phyloP scores from a whole-genome alignment of 2,797 vertebrate genomes.

The Halcyon chelicuti region DNA sequence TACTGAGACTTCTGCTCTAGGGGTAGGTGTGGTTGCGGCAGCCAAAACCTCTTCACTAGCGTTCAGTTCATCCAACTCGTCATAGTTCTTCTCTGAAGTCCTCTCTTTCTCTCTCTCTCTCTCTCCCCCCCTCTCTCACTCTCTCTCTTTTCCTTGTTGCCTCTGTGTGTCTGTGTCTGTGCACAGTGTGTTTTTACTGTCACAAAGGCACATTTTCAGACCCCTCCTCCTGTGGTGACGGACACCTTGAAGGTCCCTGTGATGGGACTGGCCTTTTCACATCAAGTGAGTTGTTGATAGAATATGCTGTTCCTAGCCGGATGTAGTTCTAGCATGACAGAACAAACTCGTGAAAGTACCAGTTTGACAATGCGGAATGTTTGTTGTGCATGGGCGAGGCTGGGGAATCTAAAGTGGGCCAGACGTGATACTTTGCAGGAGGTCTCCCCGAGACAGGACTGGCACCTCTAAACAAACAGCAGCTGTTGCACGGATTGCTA shows the following conservation, averaged over 20 bases:
- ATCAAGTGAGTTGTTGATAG: conserved; percentile 87
- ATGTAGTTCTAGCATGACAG: not conserved
- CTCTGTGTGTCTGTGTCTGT: conserved; percentile 74
- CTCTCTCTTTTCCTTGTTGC: conserved; percentile 70
- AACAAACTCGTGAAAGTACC: not conserved
- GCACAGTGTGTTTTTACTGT: conserved; percentile 95
- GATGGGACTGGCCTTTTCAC: conserved; percentile 93
- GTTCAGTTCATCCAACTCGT: conserved; percentile 67
- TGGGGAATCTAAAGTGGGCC: not conserved
- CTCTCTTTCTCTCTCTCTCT: conserved; percentile 58
- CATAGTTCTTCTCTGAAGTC: conserved; percentile 77
- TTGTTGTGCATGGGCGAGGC: not conserved
- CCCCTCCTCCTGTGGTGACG: conserved; percentile 90
- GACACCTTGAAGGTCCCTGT: conserved; percentile 94
- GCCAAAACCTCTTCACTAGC: conserved; percentile 4
- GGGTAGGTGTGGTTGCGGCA: conserved; percentile 22
- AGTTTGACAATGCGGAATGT: not conserved
- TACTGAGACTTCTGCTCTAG: not conserved
- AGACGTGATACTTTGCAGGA: not conserved
- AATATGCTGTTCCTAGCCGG: conserved; percentile 18
- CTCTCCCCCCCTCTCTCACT: not conserved
- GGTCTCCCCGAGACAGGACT: not conserved
- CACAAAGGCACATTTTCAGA: conserved; percentile 95
- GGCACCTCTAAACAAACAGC: not conserved
- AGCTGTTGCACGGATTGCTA: not conserved